Evolutionary conservation across 1,140 invertebrate genomes (phyloP).

Genomic region (Venturia canescens): DNA sequence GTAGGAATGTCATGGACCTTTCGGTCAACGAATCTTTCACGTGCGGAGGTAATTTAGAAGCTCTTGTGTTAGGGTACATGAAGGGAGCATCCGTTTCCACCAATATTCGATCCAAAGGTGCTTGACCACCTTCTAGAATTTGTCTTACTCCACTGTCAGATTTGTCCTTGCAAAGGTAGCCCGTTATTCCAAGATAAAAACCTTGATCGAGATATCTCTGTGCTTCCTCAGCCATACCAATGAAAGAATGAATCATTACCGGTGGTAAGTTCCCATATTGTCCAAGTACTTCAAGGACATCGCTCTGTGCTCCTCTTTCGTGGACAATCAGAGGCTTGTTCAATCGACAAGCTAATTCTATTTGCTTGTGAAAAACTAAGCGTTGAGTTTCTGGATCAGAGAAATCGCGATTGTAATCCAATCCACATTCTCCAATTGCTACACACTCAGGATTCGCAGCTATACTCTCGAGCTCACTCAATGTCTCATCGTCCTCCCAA

Average conservation of each 20-base stretch:
- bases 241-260: constrained; percentile 95
- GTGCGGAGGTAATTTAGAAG: constrained; percentile 91
- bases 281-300: constrained; percentile 82
- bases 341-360: constrained; percentile 90
- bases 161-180: constrained; percentile 96
- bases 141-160: constrained; percentile 92
- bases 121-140: constrained; percentile 86
- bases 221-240: constrained; percentile 91
- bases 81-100: constrained; percentile 97
- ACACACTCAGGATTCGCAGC: constrained; percentile 92
- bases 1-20: constrained; percentile 84
- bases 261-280: constrained; percentile 82
- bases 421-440: constrained; percentile 94
- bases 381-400: constrained; percentile 92
- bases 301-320: constrained; percentile 92
- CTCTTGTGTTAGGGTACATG: constrained; percentile 96
- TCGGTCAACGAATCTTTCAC: constrained; percentile 93
- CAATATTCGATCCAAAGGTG: constrained; percentile 90
- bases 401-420: constrained; percentile 97
- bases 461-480: constrained; percentile 84
- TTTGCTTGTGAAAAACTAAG: constrained; percentile 93
- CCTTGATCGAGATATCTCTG: constrained; percentile 91
- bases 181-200: constrained; percentile 92
- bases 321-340: constrained; percentile 94
- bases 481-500: constrained; percentile 87